Conservation (phyloP, 2,888 invertebrate species). For the Dilophus febrilis region DNA sequence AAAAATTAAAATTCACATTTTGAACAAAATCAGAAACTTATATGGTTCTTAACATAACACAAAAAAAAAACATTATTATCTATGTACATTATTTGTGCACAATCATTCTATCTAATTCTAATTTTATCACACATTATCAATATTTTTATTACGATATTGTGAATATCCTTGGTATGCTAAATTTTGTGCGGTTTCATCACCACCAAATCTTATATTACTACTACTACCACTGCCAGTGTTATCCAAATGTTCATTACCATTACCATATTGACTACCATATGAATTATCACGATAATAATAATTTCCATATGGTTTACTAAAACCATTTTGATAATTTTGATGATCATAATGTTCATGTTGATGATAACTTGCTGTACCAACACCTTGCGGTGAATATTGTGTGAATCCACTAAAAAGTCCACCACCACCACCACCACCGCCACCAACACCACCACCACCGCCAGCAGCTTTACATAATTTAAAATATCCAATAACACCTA, state of each 20-base stretch:
- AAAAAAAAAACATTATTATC: too few relatives aligned
- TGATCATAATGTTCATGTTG: slow-evolving; percentile 30
- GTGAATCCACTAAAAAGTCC: slow-evolving; percentile 33
- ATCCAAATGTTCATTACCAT: slow-evolving; percentile 30
- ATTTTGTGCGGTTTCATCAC: slow-evolving; percentile 41
- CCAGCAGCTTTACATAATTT: slow-evolving; percentile 64
- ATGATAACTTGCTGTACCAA: slow-evolving; percentile 46
- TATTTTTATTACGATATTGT: slow-evolving; percentile 41
- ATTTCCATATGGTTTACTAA: slow-evolving; percentile 26
- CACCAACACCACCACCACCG: slow-evolving; percentile 45
- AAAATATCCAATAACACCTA: slow-evolving; percentile 67
- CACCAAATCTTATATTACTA: slow-evolving; percentile 39
- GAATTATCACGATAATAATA: slow-evolving; percentile 25
- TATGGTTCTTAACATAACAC: too few relatives aligned
- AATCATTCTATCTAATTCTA: too few relatives aligned
- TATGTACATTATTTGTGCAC: too few relatives aligned
- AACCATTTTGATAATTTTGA: slow-evolving; percentile 19
- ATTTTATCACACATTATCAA: slow-evolving; percentile 13
- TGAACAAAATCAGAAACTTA: too few relatives aligned
- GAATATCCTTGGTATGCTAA: slow-evolving; percentile 57
- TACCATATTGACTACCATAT: slow-evolving; percentile 25
- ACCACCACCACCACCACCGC: slow-evolving; percentile 34
- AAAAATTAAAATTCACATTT: too few relatives aligned
- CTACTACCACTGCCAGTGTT: slow-evolving; percentile 22
- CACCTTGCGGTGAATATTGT: slow-evolving; percentile 57